Conservation (phyloP, 2,113 vertebrate species). For the Serinus canaria region DNA sequence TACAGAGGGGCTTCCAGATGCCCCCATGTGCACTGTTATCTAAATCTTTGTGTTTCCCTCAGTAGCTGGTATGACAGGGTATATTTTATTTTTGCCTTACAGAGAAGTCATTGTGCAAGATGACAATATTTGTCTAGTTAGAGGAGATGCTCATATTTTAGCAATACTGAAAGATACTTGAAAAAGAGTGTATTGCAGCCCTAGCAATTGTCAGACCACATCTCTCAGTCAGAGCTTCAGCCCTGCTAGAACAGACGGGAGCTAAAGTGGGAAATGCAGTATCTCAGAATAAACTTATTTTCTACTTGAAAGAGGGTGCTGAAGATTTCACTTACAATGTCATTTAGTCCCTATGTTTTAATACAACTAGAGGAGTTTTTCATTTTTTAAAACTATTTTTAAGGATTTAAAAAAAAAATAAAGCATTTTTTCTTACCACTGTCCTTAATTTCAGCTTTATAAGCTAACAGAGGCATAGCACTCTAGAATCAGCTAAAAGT, state of each 20-base stretch:
- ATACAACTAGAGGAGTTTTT: neutral
- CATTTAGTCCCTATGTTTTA: neutral
- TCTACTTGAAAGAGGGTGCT: neutral
- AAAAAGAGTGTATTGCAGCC: neutral
- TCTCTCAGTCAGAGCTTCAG: constrained; percentile 32
- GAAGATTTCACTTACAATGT: neutral
- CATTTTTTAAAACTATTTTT: neutral
- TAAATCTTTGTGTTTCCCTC: neutral
- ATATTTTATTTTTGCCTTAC: neutral
- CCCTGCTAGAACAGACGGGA: constrained; percentile 26
- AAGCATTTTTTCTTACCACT: neutral
- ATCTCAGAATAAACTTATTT: constrained; percentile 23
- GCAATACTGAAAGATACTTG: neutral
- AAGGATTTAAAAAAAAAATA: neutral
- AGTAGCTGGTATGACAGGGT: neutral
- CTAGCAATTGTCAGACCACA: constrained; percentile 33
- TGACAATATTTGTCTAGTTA: neutral
- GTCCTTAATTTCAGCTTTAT: neutral
- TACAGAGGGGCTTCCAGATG: neutral
- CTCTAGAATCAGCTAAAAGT: neutral
- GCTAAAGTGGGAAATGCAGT: neutral
- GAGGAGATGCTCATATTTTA: neutral
- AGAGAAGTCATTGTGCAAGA: neutral
- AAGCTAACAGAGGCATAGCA: neutral
- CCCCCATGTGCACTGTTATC: neutral